Percentiles rank a stretch among this genome's conserved stretches.
These are phyloP conservation scores for Xiphophorus couchianus DNA, from an alignment of 2,113 vertebrate species.

Conservation along the genomic window DNA sequence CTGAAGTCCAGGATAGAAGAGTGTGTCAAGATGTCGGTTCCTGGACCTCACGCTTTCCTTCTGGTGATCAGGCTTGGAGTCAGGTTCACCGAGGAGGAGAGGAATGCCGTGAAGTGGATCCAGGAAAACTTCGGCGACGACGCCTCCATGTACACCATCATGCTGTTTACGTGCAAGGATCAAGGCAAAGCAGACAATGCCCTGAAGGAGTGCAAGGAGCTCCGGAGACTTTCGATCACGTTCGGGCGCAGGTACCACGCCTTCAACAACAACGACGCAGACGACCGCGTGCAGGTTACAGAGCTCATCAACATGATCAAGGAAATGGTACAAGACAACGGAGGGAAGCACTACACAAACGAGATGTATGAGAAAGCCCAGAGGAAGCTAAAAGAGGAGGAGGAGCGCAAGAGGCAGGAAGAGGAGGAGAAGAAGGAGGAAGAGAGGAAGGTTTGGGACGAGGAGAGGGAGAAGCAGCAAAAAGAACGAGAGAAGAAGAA, in stretches of 20 bases:
- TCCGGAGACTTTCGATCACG: constrained; percentile 62
- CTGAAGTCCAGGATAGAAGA: constrained; percentile 60
- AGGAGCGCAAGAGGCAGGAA: constrained; percentile 57
- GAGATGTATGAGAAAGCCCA: constrained; percentile 72
- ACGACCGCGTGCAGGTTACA: constrained; percentile 57
- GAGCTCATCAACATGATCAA: constrained; percentile 72
- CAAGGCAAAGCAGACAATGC: constrained; percentile 66
- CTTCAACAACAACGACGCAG: constrained; percentile 72
- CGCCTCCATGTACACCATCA: constrained; percentile 73
- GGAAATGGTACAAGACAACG: constrained; percentile 68
- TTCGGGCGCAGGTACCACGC: constrained; percentile 73
- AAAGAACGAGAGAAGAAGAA: constrained; percentile 57
- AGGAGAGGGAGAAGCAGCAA: constrained; percentile 62
- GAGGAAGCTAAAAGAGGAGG: constrained; percentile 59
- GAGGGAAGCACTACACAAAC: constrained; percentile 70
- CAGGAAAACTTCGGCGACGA: constrained; percentile 79
- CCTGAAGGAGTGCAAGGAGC: constrained; percentile 64
- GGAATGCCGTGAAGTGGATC: constrained; percentile 72
- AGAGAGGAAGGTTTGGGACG: constrained; percentile 72
- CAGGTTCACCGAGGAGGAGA: constrained; percentile 74
- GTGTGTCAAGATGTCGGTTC: constrained; percentile 72
- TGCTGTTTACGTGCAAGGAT: constrained; percentile 78
- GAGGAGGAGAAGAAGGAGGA: constrained; percentile 70
- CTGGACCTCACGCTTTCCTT: constrained; percentile 76
- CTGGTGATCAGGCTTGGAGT: constrained; percentile 74